Evolutionary conservation across 1,140 invertebrate species (phyloP).

Genomic region (Lanistes nyassanus): DNA sequence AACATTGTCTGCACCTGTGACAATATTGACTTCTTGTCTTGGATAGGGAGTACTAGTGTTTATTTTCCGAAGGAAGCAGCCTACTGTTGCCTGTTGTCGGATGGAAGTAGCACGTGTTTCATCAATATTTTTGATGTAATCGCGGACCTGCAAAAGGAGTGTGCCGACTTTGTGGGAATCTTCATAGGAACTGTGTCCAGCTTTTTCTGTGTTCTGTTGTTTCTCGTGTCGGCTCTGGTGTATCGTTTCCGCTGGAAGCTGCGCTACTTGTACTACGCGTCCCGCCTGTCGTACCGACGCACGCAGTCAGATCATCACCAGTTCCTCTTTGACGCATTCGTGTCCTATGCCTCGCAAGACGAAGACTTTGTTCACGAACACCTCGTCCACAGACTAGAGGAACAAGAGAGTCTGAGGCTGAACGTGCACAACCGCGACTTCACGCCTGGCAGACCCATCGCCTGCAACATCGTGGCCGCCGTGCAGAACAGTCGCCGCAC

Average conservation of each 20-base stretch:
- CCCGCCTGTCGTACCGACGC: conserved; percentile 23
- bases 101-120: conserved; percentile 6
- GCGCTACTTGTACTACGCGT: conserved; percentile 43
- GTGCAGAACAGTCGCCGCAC: conserved; percentile 73
- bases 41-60: conserved; percentile 24
- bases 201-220: conserved; percentile 11
- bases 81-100: conserved; percentile 22
- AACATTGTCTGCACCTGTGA: conserved; percentile 33
- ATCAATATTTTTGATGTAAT: conserved; percentile 12
- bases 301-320: not conserved
- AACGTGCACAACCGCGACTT: conserved; percentile 53
- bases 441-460: conserved; percentile 65
- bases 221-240: conserved; percentile 16
- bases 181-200: conserved; percentile 10
- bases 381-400: conserved; percentile 33
- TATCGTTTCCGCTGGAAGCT: conserved; percentile 43
- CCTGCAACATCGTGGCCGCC: conserved; percentile 72
- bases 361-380: conserved; percentile 25
- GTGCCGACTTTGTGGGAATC: conserved; percentile 12
- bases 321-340: conserved; percentile 41
- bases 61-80: not conserved
- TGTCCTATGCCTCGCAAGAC: conserved; percentile 42
- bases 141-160: conserved; percentile 21
- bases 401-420: conserved; percentile 25
- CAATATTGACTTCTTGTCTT: conserved; percentile 31